Conservation (phyloP, 2,888 invertebrate species). For the Thyatira batis region DNA sequence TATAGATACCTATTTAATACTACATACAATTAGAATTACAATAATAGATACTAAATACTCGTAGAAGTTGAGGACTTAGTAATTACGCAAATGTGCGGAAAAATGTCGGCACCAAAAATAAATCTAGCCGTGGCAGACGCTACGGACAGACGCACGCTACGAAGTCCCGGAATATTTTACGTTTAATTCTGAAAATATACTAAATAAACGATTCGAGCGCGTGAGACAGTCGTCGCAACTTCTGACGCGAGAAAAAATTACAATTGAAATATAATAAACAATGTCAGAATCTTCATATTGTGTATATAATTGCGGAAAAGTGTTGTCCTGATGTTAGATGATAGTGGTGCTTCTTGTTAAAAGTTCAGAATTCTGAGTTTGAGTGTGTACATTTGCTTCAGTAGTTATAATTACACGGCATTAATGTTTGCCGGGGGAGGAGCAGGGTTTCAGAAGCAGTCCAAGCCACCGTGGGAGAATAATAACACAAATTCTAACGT, state of each 20-base stretch:
- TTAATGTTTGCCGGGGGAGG: conserved; percentile 74
- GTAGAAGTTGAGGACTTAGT: conserved; percentile 17
- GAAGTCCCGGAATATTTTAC: conserved; percentile 42
- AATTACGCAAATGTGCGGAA: conserved; percentile 46
- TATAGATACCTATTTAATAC: too few relatives aligned
- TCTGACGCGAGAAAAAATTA: neutral
- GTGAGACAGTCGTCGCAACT: conserved; percentile 13
- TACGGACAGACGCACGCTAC: conserved; percentile 31
- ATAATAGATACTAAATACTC: neutral
- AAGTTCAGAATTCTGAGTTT: conserved; percentile 6
- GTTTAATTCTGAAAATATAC: conserved; percentile 41
- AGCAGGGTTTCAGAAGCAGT: conserved; percentile 72
- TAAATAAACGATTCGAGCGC: conserved; percentile 32
- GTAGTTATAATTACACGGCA: conserved; percentile 11
- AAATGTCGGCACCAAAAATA: conserved; percentile 47
- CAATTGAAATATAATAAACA: neutral
- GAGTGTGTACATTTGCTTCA: conserved; percentile 16
- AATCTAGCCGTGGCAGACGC: conserved; percentile 36
- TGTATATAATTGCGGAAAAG: neutral
- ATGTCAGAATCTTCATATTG: neutral
- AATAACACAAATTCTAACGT: conserved; percentile 37
- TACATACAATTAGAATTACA: too few relatives aligned
- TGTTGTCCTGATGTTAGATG: neutral
- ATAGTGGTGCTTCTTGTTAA: neutral
- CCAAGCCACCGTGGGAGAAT: conserved; percentile 72